Evolutionary conservation across 2,888 invertebrate genomes (phyloP).

Genomic region (Drosophila phalerata): DNA sequence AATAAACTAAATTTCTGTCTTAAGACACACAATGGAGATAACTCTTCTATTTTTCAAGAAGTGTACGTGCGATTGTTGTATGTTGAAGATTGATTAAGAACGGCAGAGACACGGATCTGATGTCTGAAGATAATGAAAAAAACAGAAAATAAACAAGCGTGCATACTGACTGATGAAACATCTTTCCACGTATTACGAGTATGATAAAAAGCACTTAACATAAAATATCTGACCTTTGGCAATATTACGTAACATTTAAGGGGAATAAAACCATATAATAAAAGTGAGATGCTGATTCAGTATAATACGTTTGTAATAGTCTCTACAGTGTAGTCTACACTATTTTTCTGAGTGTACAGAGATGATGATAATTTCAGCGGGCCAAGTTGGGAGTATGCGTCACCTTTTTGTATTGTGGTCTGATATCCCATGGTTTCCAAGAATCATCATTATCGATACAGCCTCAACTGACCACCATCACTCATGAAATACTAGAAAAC

Average conservation of each 20-base stretch:
- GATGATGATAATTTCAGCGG: conserved; percentile 19
- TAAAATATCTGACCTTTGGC: conserved; percentile 23
- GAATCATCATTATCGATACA: conserved; percentile 38
- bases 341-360: conserved; percentile 34
- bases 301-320: neutral
- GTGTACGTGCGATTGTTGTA: conserved; percentile 34
- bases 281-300: conserved; percentile 3
- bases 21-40: neutral
- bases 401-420: conserved; percentile 29
- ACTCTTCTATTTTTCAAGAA: neutral
- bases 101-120: conserved; percentile 26
- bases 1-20: too few species aligned
- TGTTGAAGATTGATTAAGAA: conserved; percentile 26
- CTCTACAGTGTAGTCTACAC: too few species aligned
- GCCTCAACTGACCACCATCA: conserved; percentile 18
- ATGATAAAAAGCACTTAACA: conserved; percentile 25
- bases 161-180: conserved; percentile 25
- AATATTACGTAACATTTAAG: conserved; percentile 33
- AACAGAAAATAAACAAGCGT: neutral
- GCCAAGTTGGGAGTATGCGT: conserved; percentile 37
- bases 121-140: neutral
- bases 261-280: neutral
- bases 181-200: conserved; percentile 45
- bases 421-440: conserved; percentile 39
- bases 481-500: conserved; percentile 8